These are phyloP conservation scores for Caenorhabditis sp. DNA, from an alignment of 2,888 invertebrate genomes.

Conservation along the genomic window DNA sequence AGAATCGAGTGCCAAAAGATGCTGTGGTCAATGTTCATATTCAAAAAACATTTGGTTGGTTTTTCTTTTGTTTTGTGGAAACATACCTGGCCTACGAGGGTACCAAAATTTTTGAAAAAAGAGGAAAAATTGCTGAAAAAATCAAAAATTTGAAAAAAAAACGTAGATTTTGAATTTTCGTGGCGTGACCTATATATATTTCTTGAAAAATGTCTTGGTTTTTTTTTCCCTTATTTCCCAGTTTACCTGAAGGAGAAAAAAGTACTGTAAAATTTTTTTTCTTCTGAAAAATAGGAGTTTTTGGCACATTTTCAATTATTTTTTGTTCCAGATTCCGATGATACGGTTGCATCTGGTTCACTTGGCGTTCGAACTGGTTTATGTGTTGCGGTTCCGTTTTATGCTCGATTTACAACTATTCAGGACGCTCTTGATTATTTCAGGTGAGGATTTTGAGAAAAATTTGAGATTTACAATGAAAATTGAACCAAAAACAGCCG, in stretches of 20 bases:
- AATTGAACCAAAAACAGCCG: no score
- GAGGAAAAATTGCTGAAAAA: no score
- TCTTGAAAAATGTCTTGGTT: background rate
- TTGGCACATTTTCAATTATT: no score
- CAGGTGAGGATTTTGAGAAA: conserved; percentile 31
- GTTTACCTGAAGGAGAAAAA: background rate
- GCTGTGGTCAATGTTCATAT: conserved; percentile 49
- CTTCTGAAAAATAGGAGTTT: no score
- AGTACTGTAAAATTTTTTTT: conserved; percentile 10
- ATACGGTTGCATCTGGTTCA: conserved; percentile 59
- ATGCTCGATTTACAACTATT: conserved; percentile 46
- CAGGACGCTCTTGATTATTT: conserved; percentile 59
- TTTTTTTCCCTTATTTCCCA: background rate
- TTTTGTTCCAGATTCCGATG: conserved; percentile 55
- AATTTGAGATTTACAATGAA: background rate
- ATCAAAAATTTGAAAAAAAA: no score
- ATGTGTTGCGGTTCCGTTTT: conserved; percentile 61
- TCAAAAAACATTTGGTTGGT: conserved; percentile 25
- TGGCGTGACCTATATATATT: no score
- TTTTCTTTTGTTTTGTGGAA: no score
- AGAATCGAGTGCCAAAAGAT: conserved; percentile 53
- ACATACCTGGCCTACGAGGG: no score
- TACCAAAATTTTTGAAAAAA: no score
- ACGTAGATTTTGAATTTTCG: no score
- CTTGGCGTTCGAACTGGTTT: conserved; percentile 61